These are phyloP conservation scores for Sebastes melanostomus DNA, from an alignment of 2,797 vertebrate species.

Conservation along the genomic window DNA sequence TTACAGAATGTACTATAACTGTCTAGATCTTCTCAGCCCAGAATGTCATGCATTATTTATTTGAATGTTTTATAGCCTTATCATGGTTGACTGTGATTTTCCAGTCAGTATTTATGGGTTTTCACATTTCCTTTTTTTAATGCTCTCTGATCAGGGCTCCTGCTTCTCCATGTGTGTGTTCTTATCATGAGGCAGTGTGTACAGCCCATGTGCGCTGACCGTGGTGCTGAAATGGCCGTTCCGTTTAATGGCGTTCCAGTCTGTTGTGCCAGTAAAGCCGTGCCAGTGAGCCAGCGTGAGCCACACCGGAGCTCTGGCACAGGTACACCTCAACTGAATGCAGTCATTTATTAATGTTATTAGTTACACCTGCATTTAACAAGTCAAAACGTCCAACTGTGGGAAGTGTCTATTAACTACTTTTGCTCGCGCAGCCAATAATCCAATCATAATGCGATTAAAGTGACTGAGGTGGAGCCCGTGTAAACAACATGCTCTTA, in stretches of 20 bases:
- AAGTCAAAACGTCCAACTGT: slow-evolving; percentile 27
- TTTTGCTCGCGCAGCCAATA: slow-evolving; percentile 22
- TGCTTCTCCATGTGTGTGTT: not conserved
- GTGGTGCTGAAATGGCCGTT: slow-evolving; percentile 37
- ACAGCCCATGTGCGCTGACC: slow-evolving; percentile 30
- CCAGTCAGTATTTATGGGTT: slow-evolving; percentile 50
- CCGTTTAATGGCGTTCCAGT: not conserved
- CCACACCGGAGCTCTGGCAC: slow-evolving; percentile 23
- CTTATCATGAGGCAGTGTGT: not conserved
- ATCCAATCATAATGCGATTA: slow-evolving; percentile 40
- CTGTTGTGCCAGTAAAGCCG: not conserved
- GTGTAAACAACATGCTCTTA: slow-evolving; percentile 21
- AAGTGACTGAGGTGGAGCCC: slow-evolving; percentile 13
- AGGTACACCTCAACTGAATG: not conserved
- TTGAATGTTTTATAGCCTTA: slow-evolving; percentile 28
- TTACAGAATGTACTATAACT: slow-evolving; percentile 39
- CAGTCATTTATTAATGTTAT: slow-evolving; percentile 20
- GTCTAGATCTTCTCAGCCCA: slow-evolving; percentile 44
- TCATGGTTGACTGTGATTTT: slow-evolving; percentile 35
- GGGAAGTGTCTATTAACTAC: slow-evolving; percentile 25
- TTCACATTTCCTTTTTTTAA: slow-evolving; percentile 38
- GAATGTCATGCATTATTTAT: slow-evolving; percentile 57
- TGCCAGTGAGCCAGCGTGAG: slow-evolving; percentile 23
- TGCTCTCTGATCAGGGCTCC: slow-evolving; percentile 23
- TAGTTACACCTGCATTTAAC: slow-evolving; percentile 48